Evolutionary conservation across 2,113 vertebrate genomes (phyloP).

Genomic region (Meleagris gallopavo): DNA sequence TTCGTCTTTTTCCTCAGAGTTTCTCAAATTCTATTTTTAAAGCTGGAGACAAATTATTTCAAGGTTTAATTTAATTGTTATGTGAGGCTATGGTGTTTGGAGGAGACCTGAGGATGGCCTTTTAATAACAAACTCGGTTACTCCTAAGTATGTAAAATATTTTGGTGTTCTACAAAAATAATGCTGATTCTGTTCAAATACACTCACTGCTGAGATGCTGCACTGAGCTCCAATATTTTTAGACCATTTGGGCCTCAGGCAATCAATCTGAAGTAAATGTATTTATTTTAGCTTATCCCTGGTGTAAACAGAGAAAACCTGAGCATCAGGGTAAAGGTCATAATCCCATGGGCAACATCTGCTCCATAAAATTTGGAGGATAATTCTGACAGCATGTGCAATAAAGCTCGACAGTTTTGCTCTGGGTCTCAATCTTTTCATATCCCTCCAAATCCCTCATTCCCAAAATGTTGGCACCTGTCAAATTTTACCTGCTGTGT

Average conservation of each 20-base stretch:
- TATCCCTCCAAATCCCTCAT: neutral
- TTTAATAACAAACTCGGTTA: neutral
- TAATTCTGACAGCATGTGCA: neutral
- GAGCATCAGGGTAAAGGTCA: slow-evolving; percentile 60
- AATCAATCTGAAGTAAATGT: slow-evolving; percentile 51
- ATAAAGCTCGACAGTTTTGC: neutral
- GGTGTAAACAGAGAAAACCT: slow-evolving; percentile 59
- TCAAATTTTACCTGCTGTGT: neutral
- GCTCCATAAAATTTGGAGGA: slow-evolving; percentile 36
- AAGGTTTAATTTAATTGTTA: slow-evolving; percentile 22
- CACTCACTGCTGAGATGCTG: slow-evolving; percentile 19
- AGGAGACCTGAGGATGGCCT: neutral
- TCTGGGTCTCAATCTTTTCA: neutral
- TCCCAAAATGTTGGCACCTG: neutral
- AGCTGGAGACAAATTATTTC: neutral
- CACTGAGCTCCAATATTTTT: slow-evolving; percentile 46
- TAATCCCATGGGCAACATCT: slow-evolving; percentile 20
- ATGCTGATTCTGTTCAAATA: slow-evolving; percentile 45
- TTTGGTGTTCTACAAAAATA: slow-evolving; percentile 36
- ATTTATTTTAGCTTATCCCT: slow-evolving; percentile 48
- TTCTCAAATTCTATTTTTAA: slow-evolving; percentile 7
- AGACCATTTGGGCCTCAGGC: slow-evolving; percentile 42
- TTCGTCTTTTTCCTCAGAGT: neutral
- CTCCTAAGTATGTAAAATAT: neutral
- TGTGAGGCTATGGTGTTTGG: neutral